Evolutionary conservation across 2,113 vertebrate species (phyloP), one percentile per base, ranked within the genome.

Genomic region (Mungos mungo): DNA sequence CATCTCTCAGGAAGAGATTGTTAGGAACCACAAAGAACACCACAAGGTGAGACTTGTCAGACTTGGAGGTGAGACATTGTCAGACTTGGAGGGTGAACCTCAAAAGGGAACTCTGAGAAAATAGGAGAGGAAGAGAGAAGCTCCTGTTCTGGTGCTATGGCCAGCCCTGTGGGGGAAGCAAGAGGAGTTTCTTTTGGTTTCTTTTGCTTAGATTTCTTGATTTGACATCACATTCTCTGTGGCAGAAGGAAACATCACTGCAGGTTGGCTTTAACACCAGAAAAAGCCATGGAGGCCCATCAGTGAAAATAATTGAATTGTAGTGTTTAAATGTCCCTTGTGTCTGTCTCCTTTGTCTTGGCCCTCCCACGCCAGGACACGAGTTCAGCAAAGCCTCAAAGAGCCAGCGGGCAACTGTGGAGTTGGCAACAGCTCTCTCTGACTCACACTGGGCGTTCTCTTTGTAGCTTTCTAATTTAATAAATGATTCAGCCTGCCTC

Each of bases 401-500:
- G 90, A 85, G 68, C 38, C 92, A 68, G 85, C 76, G 14, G 88
- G 93, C 88, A 23, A 33, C 23, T 5, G 3, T 11, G 29, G 69
- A 52, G n/a, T 25, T 68, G 31, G 74, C 95, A 72, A n/a, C 50
- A 47, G 54, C 77, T 35, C 47, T 71, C 54, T 74, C 84, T 93
- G 96, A 97, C 96, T 97, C 97, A 93, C 86, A 63, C 86, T 77
- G 93, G 90, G 91, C 18, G 31, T 85, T 77, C 92, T 96, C 91
- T 96, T 15, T 68, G 77, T 79, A 85, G 57, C 57, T 18, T 79
- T 72, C 93, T 97, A 82, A 95, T 88, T 66, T 93, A 94, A 97
- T 96, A 94, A 94, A 97, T 94, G 93, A 93, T 95, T 93, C 91
- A 91, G 76, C 21, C 93, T 91, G 77, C 94, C 72, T 95, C 68